Conservation (phyloP, 2,797 vertebrate genomes). For the Clamator glandarius region DNA sequence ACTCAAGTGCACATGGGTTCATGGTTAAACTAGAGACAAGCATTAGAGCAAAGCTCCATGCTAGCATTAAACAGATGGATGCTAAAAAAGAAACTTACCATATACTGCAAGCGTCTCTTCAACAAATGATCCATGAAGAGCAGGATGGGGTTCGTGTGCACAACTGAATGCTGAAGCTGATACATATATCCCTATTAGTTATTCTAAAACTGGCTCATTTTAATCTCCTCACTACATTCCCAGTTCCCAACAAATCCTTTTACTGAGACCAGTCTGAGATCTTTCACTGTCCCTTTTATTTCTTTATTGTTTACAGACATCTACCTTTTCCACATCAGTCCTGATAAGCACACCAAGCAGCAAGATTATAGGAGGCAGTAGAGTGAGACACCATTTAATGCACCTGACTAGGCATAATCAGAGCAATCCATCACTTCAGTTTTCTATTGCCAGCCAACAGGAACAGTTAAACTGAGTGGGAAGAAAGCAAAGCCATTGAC, state of each 20-base stretch:
- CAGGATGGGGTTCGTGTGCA: not conserved
- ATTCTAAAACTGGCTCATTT: not conserved
- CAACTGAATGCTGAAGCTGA: not conserved
- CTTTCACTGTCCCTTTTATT: not conserved
- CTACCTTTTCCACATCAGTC: not conserved
- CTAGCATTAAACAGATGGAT: not conserved
- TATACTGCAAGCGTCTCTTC: not conserved
- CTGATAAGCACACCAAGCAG: not conserved
- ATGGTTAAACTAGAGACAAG: not conserved
- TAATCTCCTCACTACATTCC: not conserved
- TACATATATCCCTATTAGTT: not conserved
- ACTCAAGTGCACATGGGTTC: not conserved
- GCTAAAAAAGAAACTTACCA: constrained; percentile 24
- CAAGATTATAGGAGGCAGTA: constrained; percentile 12
- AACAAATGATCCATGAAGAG: constrained; percentile 27
- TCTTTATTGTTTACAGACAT: constrained; percentile 38
- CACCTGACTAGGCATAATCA: constrained; percentile 60
- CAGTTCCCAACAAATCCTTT: not conserved
- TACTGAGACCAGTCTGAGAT: not conserved
- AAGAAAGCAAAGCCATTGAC: not conserved
- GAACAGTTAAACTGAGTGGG: not conserved
- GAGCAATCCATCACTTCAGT: constrained; percentile 56
- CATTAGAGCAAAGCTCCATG: not conserved
- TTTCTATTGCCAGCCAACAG: constrained; percentile 16
- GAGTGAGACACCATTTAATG: constrained; percentile 58